Evolutionary conservation across 1,140 invertebrate genomes (phyloP), one percentile per base, ranked within the genome.

Genomic region (Sinella curviseta): DNA sequence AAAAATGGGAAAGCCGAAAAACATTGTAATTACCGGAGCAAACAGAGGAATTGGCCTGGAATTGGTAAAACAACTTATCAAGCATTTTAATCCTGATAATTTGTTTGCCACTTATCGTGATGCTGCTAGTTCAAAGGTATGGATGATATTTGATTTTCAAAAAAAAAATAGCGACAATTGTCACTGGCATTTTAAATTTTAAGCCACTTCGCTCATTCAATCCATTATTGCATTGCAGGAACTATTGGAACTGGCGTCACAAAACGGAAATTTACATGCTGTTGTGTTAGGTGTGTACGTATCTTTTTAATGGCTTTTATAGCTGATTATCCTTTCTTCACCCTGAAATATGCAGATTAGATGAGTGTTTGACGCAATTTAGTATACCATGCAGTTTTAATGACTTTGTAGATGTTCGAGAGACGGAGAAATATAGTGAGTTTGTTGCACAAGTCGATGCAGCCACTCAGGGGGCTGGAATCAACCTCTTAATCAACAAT

Each of bases 1-100:
- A 48, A 48, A 12, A 8, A 70, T 70, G 65, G 12, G 8, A 1
- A 8, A 33, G 31, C 26, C 4, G 2, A 36, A 48, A 30, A 77
- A 39, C 36, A 91, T 96, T 81, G 86, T 97, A 79, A 92, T 97
- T 79, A 97, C 95, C 20, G 95, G 95, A 28, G 93, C 93, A 75
- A 97, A 96, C 86, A 90, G 95, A 48, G 95, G 96, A 0, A 86
- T 97, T 54, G 95, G 95, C 17, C 87, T 97, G 54, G 95, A 94
- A 76, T 88, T 97, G 77, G 91, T 96, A 0, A 93, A 92, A 87
- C 89, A 92, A 86, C 83, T 94, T 34, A 79, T 87, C 12, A n/a
- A 39, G 12, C 73, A 65, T n/a, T 78, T 76, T 31, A 28, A 36
- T 1, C 80, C 80, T 20, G 90, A 91, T 85, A 84, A 89, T 85